Conservation (phyloP, 2,888 invertebrate species). For the Scaptomyza caliginosa region DNA sequence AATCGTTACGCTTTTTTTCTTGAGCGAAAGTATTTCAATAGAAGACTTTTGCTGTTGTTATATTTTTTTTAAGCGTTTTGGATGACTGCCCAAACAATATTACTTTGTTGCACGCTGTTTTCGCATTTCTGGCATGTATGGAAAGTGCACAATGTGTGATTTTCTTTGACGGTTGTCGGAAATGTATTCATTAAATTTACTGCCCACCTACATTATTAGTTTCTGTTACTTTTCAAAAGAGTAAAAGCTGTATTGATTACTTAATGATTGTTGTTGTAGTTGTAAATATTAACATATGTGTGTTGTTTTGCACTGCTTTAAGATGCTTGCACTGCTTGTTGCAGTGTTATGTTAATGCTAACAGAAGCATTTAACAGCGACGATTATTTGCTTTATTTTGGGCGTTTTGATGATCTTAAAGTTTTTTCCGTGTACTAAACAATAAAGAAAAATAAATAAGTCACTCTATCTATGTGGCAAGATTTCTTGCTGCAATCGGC, state of each 20-base stretch:
- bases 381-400: no score
- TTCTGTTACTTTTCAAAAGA: background rate
- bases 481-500: constrained; percentile 19
- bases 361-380: background rate
- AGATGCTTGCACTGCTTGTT: constrained; percentile 14
- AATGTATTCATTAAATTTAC: constrained; percentile 15
- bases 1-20: constrained; percentile 38
- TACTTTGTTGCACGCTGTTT: constrained; percentile 19
- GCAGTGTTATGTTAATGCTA: constrained; percentile 1
- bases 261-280: background rate
- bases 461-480: constrained; percentile 8
- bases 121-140: constrained; percentile 43
- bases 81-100: constrained; percentile 39
- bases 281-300: background rate
- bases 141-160: constrained; percentile 35
- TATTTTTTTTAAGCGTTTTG: constrained; percentile 36
- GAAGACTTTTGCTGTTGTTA: constrained; percentile 50
- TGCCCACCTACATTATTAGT: constrained; percentile 12
- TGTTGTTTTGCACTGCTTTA: background rate
- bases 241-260: background rate
- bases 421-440: background rate
- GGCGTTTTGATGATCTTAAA: no score
- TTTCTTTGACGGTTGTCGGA: constrained; percentile 37
- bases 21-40: constrained; percentile 63
- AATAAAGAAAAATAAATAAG: no score